Base-by-base conservation (phyloP, 2,113 vertebrate genomes). In the Pachypanchax playfairii region DNA sequence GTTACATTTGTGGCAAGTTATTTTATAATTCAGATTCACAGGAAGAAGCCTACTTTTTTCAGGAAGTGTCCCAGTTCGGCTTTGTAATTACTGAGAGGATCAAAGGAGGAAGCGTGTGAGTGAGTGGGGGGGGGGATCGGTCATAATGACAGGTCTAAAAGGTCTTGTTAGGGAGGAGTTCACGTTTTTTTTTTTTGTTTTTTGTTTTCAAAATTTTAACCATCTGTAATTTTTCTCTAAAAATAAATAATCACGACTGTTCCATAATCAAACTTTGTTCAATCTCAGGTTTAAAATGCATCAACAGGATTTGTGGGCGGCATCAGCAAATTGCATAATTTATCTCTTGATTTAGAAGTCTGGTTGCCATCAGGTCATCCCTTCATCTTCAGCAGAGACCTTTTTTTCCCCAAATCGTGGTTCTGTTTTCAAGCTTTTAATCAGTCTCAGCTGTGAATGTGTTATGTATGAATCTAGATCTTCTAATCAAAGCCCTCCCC, bases 401-500 rank as follows among this genome's bases (percentile, higher is more conserved):
- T 21, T 35, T 35, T 35, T 39, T 43, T 58, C 38, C 13, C 36
- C 14, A 54, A 0, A 48, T 1, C 15, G 12, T n/a, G n/a, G n/a
- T n/a, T n/a, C n/a, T n/a, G n/a, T n/a, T n/a, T n/a, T n/a, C n/a
- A n/a, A n/a, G 0, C 4, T 54, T 36, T 48, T 55, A 55, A 55
- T 47, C 21, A 25, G 10, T 1, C 24, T 41, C 28, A 2, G 21
- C 38, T 53, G 35, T 36, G 15, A 35, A 48, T 24, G 22, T 50
- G 46, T 20, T 4, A 6, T 39, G 44, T 21, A 2, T 58, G 33
- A 65, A 54, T 26, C 20, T 29, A 33, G 11, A 43, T 36, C 28
- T 43, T n/a, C 25, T 28, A 49, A 31, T 61, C 42, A 49, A 62
- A 78, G 21, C 15, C 48, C 59, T 36, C 14, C 11, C 18, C 38